A percentile compares a stretch with the other conserved stretches of the same genome.
Evolutionary conservation across 2,888 invertebrate species (phyloP).

Genomic region (Chrysopilus asiliformis): DNA sequence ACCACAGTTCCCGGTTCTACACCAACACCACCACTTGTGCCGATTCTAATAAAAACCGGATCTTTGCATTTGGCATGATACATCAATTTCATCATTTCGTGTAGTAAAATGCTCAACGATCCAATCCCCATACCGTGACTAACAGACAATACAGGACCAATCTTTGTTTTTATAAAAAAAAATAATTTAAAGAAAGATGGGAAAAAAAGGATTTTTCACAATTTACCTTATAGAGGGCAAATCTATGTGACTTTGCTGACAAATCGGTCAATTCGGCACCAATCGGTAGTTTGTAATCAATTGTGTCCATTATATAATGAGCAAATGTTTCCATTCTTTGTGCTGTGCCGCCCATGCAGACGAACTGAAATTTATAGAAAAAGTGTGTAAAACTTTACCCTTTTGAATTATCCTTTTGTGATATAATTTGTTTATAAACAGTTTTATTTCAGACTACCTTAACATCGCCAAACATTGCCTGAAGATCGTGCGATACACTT

Average conservation of each 20-base stretch:
- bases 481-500: conserved; percentile 68
- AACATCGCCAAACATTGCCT: conserved; percentile 84
- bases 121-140: conserved; percentile 93
- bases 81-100: conserved; percentile 91
- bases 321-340: conserved; percentile 84
- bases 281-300: conserved; percentile 64
- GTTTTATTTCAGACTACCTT: conserved; percentile 46
- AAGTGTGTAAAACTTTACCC: not conserved
- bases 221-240: conserved; percentile 80
- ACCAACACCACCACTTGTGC: conserved; percentile 88
- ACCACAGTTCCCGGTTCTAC: conserved; percentile 84
- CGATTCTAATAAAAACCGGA: conserved; percentile 83
- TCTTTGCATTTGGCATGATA: conserved; percentile 75
- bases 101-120: conserved; percentile 90
- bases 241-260: conserved; percentile 74
- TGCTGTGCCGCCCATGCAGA: conserved; percentile 90
- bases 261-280: conserved; percentile 73
- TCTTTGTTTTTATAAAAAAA: conserved; percentile 14
- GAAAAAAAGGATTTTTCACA: not conserved
- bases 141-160: conserved; percentile 30
- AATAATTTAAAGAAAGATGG: not conserved
- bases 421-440: not conserved
- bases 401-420: not conserved
- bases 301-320: conserved; percentile 65
- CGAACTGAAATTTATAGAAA: conserved; percentile 48